Conservation (phyloP, 2,113 vertebrate species). For the Microtus pennsylvanicus region DNA sequence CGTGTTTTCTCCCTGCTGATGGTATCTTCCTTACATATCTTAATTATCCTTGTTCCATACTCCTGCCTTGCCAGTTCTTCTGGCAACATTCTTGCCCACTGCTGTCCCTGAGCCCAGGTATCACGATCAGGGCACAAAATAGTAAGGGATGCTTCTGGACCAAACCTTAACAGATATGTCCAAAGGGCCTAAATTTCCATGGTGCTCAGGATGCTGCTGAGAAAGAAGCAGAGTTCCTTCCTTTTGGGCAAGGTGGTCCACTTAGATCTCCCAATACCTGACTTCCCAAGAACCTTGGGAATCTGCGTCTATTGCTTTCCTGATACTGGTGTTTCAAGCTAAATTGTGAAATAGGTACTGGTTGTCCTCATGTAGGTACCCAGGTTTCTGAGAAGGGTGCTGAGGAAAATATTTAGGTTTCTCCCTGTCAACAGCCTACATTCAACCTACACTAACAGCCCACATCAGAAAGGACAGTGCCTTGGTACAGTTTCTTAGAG, state of each 20-base stretch:
- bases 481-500: background rate
- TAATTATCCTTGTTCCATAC: background rate
- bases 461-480: background rate
- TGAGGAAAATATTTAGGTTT: background rate
- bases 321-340: background rate
- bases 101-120: background rate
- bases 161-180: background rate
- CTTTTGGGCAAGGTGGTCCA: background rate
- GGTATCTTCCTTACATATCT: background rate
- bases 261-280: background rate
- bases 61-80: background rate
- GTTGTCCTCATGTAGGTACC: background rate
- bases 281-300: background rate
- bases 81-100: background rate
- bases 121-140: background rate
- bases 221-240: background rate
- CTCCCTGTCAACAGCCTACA: background rate
- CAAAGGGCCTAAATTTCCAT: background rate
- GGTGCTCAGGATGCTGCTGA: background rate
- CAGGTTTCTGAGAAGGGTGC: background rate
- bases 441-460: background rate
- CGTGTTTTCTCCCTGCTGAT: background rate
- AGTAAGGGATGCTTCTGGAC: background rate
- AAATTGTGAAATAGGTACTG: background rate
- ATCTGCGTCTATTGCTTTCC: background rate